These are phyloP conservation scores for Sander vitreus DNA, from an alignment of 2,113 vertebrate species.

Conservation along the genomic window DNA sequence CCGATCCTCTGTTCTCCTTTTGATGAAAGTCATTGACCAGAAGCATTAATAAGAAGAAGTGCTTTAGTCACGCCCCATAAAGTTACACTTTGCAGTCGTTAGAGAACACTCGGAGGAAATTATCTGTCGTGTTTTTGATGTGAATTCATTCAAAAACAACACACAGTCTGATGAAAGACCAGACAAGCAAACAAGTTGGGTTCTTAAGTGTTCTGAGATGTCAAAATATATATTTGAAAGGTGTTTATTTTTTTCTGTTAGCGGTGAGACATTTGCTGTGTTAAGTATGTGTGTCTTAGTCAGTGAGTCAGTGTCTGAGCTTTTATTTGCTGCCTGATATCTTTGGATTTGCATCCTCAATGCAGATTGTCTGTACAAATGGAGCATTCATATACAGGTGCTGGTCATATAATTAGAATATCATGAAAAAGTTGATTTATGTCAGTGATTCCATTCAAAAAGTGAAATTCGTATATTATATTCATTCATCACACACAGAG, in stretches of 20 bases:
- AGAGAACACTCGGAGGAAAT: constrained; percentile 65
- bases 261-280: constrained; percentile 48
- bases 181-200: constrained; percentile 37
- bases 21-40: constrained; percentile 75
- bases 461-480: too few species aligned
- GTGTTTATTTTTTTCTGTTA: constrained; percentile 9
- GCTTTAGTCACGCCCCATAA: constrained; percentile 78
- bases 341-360: constrained; percentile 28
- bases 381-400: too few species aligned
- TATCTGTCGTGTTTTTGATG: constrained; percentile 51
- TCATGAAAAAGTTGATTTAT: too few species aligned
- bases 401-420: too few species aligned
- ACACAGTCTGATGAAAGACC: constrained; percentile 19
- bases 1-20: constrained; percentile 52
- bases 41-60: constrained; percentile 75
- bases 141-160: constrained; percentile 28
- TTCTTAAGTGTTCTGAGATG: not conserved
- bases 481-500: too few species aligned
- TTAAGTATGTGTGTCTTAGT: constrained; percentile 32
- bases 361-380: constrained; percentile 19
- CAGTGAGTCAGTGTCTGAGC: constrained; percentile 27
- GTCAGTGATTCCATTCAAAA: too few species aligned
- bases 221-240: constrained; percentile 32
- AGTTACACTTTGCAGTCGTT: constrained; percentile 66
- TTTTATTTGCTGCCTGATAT: constrained; percentile 50